Evolutionary conservation across 2,797 vertebrate genomes (phyloP).

Genomic region (Oreochromis grahami): DNA sequence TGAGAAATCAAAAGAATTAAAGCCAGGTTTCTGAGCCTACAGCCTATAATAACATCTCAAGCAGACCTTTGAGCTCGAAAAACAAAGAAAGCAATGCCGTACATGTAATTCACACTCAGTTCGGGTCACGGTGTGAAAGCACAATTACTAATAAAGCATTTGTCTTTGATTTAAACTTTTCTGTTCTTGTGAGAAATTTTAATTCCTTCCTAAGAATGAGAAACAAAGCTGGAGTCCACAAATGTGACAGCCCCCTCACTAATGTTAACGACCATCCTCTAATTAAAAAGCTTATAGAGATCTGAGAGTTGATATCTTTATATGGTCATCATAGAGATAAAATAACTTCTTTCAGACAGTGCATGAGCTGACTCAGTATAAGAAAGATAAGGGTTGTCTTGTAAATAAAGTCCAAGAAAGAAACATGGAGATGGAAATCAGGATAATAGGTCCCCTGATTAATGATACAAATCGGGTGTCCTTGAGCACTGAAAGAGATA

Average conservation of each 20-base stretch:
- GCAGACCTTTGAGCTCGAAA: background rate
- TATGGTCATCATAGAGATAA: fast-evolving
- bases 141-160: background rate
- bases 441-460: background rate
- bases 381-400: background rate
- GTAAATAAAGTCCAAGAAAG: background rate
- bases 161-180: background rate
- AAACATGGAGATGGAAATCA: background rate
- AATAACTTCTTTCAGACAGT: background rate
- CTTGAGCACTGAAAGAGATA: background rate
- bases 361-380: background rate
- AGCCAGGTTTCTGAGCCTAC: background rate
- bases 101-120: background rate
- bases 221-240: background rate
- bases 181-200: background rate
- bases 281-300: background rate
- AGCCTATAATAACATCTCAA: background rate
- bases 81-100: background rate
- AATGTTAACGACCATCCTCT: background rate
- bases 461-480: background rate
- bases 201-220: background rate
- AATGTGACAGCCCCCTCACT: background rate
- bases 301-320: background rate
- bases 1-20: background rate
- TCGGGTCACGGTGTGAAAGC: background rate